Evolutionary conservation across 2,888 invertebrate genomes (phyloP).

Genomic region (Helicoverpa assulta): DNA sequence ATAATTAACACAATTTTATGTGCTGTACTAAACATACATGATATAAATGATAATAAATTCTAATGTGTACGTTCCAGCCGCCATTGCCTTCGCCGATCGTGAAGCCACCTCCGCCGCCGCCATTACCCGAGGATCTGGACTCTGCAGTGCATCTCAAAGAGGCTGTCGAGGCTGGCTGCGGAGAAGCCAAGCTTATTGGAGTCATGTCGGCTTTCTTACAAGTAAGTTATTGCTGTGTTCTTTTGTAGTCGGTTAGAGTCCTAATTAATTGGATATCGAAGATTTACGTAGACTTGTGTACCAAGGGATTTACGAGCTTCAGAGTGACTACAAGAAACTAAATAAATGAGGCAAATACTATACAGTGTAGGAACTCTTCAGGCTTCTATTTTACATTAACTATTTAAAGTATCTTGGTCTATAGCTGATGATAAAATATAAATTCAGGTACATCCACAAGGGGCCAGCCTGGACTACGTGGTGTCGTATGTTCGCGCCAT

Average conservation of each 20-base stretch:
- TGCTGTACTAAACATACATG: no score
- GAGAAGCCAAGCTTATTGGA: conserved; percentile 94
- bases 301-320: no score
- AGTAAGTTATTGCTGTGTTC: conserved; percentile 87
- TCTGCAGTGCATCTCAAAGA: conserved; percentile 70
- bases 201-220: conserved; percentile 96
- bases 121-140: conserved; percentile 78
- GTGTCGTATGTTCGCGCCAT: conserved; percentile 97
- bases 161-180: conserved; percentile 76
- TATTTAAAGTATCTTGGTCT: background rate
- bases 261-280: no score
- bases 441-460: conserved; percentile 96
- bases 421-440: conserved; percentile 8
- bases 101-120: conserved; percentile 84
- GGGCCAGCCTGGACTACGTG: conserved; percentile 97
- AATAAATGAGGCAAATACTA: background rate
- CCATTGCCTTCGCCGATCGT: conserved; percentile 76
- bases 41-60: no score
- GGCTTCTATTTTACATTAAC: background rate
- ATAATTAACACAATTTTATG: no score
- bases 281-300: no score
- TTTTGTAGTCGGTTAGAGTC: no score
- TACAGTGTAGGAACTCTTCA: background rate
- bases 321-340: no score
- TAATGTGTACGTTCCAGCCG: conserved; percentile 68